These are phyloP conservation scores for Callionymus lyra DNA, from an alignment of 2,113 vertebrate genomes.

Conservation along the genomic window DNA sequence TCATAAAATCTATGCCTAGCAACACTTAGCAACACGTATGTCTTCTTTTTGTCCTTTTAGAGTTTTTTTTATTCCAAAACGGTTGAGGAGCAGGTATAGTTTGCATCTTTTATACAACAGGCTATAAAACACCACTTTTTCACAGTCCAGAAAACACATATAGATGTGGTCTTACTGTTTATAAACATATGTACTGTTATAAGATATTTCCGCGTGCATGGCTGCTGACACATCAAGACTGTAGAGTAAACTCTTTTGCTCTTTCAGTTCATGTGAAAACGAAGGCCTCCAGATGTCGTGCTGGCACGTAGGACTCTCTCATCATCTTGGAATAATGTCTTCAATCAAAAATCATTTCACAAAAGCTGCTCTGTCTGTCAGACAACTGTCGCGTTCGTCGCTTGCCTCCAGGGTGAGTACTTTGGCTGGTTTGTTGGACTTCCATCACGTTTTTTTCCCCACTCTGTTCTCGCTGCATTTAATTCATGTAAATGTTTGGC, in stretches of 20 bases:
- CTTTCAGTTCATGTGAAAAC: conserved; percentile 81
- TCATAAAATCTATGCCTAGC: conserved; percentile 96
- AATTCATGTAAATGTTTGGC: conserved; percentile 76
- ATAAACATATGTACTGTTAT: conserved; percentile 96
- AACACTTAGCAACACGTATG: conserved; percentile 95
- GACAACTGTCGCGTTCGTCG: conserved; percentile 57
- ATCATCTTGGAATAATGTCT: conserved; percentile 70
- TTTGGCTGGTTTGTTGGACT: conserved; percentile 81
- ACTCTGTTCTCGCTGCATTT: conserved; percentile 40
- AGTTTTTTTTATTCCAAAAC: conserved; percentile 79
- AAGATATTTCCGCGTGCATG: conserved; percentile 98
- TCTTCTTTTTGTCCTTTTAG: conserved; percentile 53
- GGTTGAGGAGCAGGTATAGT: conserved; percentile 95
- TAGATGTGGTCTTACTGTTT: conserved; percentile 98
- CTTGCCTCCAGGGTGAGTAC: conserved; percentile 71
- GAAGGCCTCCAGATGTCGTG: conserved; percentile 81
- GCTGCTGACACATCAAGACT: conserved; percentile 74
- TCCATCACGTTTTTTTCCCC: conserved; percentile 69
- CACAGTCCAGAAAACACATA: conserved; percentile 99
- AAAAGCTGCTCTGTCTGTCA: conserved; percentile 58
- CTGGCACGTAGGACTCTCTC: conserved; percentile 74
- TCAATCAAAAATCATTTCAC: conserved; percentile 42
- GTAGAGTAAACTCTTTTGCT: conserved; percentile 50
- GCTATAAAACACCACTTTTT: conserved; percentile 99
- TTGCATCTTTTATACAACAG: conserved; percentile 99